Evolutionary conservation across 2,888 invertebrate species (phyloP).

Genomic region (Amiota minor): DNA sequence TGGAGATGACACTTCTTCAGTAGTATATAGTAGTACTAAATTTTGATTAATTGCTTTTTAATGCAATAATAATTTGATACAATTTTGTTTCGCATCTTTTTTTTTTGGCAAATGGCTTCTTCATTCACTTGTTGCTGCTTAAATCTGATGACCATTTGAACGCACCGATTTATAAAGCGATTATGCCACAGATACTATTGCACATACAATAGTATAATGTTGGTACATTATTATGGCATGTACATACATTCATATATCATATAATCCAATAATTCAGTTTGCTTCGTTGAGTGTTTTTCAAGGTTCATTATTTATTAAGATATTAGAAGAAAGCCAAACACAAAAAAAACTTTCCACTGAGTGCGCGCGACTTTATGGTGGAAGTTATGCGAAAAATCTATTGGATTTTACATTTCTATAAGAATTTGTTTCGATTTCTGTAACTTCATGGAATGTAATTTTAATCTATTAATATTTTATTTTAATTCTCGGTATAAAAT

Average conservation of each 20-base stretch:
- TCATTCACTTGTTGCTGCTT: constrained; percentile 20
- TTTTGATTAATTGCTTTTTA: constrained; percentile 39
- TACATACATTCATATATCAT: not conserved
- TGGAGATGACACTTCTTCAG: constrained; percentile 11
- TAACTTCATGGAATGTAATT: not conserved
- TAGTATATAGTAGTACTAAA: constrained; percentile 33
- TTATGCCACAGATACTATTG: constrained; percentile 22
- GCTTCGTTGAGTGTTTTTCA: constrained; percentile 9
- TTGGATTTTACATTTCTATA: constrained; percentile 24
- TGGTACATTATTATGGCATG: not conserved
- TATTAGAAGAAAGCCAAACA: too few species aligned
- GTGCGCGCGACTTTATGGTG: constrained; percentile 36
- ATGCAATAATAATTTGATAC: constrained; percentile 26
- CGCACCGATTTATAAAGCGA: constrained; percentile 20
- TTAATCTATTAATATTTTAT: constrained; percentile 7
- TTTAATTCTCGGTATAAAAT: constrained; percentile 16
- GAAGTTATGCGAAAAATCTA: not conserved
- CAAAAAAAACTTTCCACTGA: constrained; percentile 15
- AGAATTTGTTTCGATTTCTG: not conserved
- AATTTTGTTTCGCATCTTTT: not conserved
- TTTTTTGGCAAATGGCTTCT: constrained; percentile 1
- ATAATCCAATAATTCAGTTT: constrained; percentile 9
- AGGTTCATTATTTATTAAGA: constrained; percentile 1
- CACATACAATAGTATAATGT: not conserved
- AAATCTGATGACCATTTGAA: constrained; percentile 13